Evolutionary conservation across 2,113 vertebrate genomes (phyloP), one percentile per base, ranked within the genome.

Genomic region (Egretta garzetta): DNA sequence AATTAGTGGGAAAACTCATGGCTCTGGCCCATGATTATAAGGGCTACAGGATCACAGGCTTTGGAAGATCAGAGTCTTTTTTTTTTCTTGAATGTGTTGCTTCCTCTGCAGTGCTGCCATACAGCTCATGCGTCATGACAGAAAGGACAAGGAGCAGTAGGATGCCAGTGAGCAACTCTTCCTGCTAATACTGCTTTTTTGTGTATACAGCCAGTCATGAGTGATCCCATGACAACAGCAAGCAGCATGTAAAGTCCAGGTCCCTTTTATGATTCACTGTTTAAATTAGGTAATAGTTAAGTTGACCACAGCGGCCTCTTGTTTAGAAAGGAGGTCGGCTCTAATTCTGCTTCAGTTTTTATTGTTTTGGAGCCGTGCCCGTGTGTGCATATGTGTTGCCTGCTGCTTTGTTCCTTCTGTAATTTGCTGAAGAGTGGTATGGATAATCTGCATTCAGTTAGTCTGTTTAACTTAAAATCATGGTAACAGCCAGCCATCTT

Each of bases 251-350:
- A 55, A 93, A 70, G 50, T 30, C 59, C 50, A 26, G 26, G n/a
- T 27, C 49, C 33, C 23, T 73, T 52, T 47, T 59, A 9, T 92
- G 88, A 77, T 33, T 95, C 75, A 85, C 41, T 15, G 22, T 37
- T 94, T 92, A 86, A 83, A 86, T 71, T 43, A 59, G 37, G 19
- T 55, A 92, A 93, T 35, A 83, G 58, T 35, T 39, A 77, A 62
- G n/a, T 49, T 73, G 88, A 67, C 20, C 67, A 63, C 74, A 86
- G 50, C 8, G 74, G 18, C 16, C 26, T 71, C 28, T 53, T 74
- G 37, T 59, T 87, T 74, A 75, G 30, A 76, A 59, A 93, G 92
- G 20, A 71, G 13, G 50, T 80, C 83, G 80, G 5, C 22, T 82
- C 53, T 74, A 37, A 86, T 77, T 81, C 37, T 87, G 9, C 5